phyloP scores from a whole-genome alignment of 2,113 vertebrate genomes.

The Nyctibius bracteatus region DNA sequence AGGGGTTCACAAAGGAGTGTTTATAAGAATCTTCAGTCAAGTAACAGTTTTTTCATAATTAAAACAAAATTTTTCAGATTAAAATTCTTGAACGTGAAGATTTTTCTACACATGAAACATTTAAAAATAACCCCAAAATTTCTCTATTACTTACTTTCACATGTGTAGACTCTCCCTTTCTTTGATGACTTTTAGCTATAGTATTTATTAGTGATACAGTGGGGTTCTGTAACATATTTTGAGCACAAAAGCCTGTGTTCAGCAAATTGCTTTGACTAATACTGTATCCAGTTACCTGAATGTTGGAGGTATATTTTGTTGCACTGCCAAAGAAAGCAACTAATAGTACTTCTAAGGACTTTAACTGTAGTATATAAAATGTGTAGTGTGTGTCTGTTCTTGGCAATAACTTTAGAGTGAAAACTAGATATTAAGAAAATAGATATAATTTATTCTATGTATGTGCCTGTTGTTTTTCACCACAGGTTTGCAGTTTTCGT shows the following conservation, averaged over 20 bases:
- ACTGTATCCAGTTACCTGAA: constrained; percentile 75
- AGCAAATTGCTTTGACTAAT: constrained; percentile 68
- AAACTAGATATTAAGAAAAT: constrained; percentile 65
- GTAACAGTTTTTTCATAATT: neutral
- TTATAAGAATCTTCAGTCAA: neutral
- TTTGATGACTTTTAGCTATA: neutral
- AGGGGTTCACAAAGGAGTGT: neutral
- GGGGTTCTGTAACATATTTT: constrained; percentile 46
- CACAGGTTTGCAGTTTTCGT: neutral
- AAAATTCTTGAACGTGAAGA: neutral
- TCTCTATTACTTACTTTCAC: neutral
- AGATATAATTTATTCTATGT: neutral
- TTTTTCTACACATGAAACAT: neutral
- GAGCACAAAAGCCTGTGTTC: constrained; percentile 64
- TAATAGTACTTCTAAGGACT: constrained; percentile 65
- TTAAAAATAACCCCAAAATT: neutral
- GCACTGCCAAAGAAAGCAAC: constrained; percentile 75
- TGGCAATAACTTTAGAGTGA: constrained; percentile 32
- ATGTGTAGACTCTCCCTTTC: neutral
- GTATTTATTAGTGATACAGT: constrained; percentile 38
- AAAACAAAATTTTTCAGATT: neutral
- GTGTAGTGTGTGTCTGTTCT: constrained; percentile 3
- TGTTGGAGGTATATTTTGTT: constrained; percentile 65
- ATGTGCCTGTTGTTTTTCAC: neutral
- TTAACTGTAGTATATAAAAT: constrained; percentile 64